Percentiles rank a stretch among this genome's conserved stretches.
These are phyloP conservation scores for Sympetrum striolatum DNA, from an alignment of 2,888 invertebrate genomes.

Conservation along the genomic window DNA sequence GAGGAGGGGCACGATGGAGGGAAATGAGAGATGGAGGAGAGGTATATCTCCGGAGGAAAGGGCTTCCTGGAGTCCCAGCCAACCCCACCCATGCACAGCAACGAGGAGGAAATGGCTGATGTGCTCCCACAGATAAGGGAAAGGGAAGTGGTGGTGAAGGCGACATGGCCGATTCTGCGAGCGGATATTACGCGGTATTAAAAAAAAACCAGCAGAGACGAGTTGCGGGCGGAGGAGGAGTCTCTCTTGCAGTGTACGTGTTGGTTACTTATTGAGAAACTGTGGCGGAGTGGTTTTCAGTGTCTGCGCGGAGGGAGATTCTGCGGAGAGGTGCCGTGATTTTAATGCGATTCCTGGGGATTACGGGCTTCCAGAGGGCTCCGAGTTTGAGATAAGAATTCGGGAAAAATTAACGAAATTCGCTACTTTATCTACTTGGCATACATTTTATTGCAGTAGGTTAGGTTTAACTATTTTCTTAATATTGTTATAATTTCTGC, in stretches of 20 bases:
- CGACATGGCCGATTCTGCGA: constrained; percentile 44
- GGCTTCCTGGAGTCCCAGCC: constrained; percentile 32
- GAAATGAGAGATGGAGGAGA: constrained; percentile 57
- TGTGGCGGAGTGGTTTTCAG: neutral
- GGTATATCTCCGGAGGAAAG: constrained; percentile 45
- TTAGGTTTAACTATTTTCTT: no score
- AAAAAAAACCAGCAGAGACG: constrained; percentile 22
- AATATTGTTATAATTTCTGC: no score
- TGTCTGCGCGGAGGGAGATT: neutral
- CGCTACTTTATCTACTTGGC: no score
- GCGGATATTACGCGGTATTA: constrained; percentile 43
- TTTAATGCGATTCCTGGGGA: neutral
- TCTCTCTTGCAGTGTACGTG: neutral
- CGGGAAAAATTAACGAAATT: neutral
- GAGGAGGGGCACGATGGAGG: constrained; percentile 52
- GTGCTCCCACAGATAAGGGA: constrained; percentile 47
- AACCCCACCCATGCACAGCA: constrained; percentile 47
- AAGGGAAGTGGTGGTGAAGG: constrained; percentile 43
- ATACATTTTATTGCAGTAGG: no score
- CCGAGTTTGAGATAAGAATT: neutral
- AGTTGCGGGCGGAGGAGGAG: constrained; percentile 9
- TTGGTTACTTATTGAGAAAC: neutral
- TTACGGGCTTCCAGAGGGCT: neutral
- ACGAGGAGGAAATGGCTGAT: constrained; percentile 48
- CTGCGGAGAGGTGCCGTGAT: neutral